Percentiles rank a stretch among this genome's conserved stretches.
These are phyloP conservation scores for Oncorhynchus gorbuscha DNA, from an alignment of 2,113 vertebrate species.

Conservation along the genomic window DNA sequence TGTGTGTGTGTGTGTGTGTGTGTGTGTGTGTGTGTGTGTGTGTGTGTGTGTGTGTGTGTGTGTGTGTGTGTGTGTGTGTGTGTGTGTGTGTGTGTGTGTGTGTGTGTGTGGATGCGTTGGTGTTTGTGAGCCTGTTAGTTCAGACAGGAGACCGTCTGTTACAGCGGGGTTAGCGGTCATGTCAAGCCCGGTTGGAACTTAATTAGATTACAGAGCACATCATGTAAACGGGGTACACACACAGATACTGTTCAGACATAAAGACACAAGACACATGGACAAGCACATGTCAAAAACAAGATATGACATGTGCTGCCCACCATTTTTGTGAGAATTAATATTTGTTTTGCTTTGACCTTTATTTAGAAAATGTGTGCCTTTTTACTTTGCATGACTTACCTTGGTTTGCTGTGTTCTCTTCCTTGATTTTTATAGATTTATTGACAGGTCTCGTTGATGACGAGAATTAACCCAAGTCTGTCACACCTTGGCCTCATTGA, in stretches of 20 bases:
- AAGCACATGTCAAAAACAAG: not conserved
- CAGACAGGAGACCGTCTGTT: conserved; percentile 54
- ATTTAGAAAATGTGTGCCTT: too few species aligned
- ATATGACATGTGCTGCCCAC: too few species aligned
- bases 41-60: conserved; percentile 16
- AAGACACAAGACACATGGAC: conserved; percentile 9
- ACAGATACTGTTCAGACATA: conserved; percentile 21
- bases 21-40: conserved; percentile 13
- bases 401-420: too few species aligned
- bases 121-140: conserved; percentile 16
- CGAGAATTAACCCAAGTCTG: too few species aligned
- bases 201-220: conserved; percentile 74
- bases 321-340: too few species aligned
- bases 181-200: conserved; percentile 59
- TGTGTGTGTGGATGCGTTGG: conserved; percentile 12
- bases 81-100: conserved; percentile 24
- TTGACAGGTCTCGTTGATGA: too few species aligned
- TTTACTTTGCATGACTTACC: too few species aligned
- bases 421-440: too few species aligned
- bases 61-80: conserved; percentile 8
- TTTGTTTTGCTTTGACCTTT: too few species aligned
- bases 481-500: too few species aligned
- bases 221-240: conserved; percentile 50
- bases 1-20: conserved; percentile 26
- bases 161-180: conserved; percentile 55